Percentiles rank a stretch among this genome's conserved stretches.
Evolutionary conservation across 2,113 vertebrate genomes (phyloP).

Genomic region (Cyphomyrus discorhynchus): DNA sequence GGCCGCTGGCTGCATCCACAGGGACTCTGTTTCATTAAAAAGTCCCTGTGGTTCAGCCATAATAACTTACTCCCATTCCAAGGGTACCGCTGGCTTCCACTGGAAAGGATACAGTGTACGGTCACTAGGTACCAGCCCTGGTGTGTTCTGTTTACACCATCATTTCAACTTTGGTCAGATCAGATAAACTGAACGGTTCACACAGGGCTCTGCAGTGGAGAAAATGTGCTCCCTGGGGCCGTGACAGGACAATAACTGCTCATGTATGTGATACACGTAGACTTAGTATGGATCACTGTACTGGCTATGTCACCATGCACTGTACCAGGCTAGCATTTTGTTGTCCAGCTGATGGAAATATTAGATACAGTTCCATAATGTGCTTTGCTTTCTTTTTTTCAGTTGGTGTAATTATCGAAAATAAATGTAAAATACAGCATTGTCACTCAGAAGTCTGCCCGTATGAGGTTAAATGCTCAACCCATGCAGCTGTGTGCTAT

Average conservation of each 20-base stretch:
- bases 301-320: background rate
- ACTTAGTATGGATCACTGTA: background rate
- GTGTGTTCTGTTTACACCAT: background rate
- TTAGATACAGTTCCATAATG: background rate
- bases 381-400: background rate
- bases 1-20: background rate
- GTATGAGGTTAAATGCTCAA: background rate
- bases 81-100: background rate
- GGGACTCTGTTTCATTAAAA: slow-evolving; percentile 3
- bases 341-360: background rate
- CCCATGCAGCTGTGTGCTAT: background rate
- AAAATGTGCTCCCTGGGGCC: background rate
- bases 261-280: background rate
- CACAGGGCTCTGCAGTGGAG: background rate
- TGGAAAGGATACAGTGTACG: background rate
- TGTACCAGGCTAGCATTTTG: background rate
- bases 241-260: background rate
- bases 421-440: background rate
- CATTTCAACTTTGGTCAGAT: background rate
- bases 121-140: background rate
- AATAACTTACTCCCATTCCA: background rate
- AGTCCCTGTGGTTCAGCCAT: background rate
- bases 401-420: background rate
- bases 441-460: background rate
- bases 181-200: background rate